Percentiles rank a stretch among this genome's conserved stretches.
These are phyloP conservation scores for Heliconius hortense DNA, from an alignment of 2,888 invertebrate species.

Conservation along the genomic window DNA sequence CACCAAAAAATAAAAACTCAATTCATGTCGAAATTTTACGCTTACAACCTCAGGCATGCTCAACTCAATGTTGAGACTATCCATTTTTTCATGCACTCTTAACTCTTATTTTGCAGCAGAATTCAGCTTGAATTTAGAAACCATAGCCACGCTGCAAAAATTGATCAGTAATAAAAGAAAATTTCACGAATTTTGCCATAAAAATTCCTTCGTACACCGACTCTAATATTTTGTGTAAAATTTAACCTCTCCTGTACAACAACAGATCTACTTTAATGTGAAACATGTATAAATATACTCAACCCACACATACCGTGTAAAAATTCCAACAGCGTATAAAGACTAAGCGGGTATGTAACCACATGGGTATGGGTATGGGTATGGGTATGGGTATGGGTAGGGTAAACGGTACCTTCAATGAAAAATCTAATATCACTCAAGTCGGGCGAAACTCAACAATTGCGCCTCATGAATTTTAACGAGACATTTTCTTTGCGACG, in stretches of 20 bases:
- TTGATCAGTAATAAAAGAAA: not conserved
- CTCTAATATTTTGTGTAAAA: not conserved
- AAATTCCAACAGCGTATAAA: slow-evolving; percentile 37
- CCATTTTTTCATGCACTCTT: not conserved
- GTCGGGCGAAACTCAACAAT: slow-evolving; percentile 62
- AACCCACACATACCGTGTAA: slow-evolving; percentile 26
- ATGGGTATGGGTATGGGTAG: no score
- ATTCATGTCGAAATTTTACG: no score
- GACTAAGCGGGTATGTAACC: slow-evolving; percentile 36
- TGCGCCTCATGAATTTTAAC: slow-evolving; percentile 74
- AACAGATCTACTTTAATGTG: slow-evolving; percentile 5
- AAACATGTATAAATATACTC: slow-evolving; percentile 1
- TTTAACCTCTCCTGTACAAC: slow-evolving; percentile 2
- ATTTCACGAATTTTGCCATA: slow-evolving; percentile 4
- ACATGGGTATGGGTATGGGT: slow-evolving; percentile 36
- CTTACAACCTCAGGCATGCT: no score
- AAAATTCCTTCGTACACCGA: not conserved
- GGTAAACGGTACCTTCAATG: slow-evolving; percentile 42
- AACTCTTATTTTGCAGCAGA: not conserved
- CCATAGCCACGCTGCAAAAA: not conserved
- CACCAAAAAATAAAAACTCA: no score
- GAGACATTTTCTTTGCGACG: slow-evolving; percentile 67
- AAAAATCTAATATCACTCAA: slow-evolving; percentile 71
- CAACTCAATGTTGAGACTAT: not conserved
- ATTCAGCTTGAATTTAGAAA: not conserved